Base-by-base conservation (phyloP, 2,797 vertebrate species). In the Sparus aurata region DNA sequence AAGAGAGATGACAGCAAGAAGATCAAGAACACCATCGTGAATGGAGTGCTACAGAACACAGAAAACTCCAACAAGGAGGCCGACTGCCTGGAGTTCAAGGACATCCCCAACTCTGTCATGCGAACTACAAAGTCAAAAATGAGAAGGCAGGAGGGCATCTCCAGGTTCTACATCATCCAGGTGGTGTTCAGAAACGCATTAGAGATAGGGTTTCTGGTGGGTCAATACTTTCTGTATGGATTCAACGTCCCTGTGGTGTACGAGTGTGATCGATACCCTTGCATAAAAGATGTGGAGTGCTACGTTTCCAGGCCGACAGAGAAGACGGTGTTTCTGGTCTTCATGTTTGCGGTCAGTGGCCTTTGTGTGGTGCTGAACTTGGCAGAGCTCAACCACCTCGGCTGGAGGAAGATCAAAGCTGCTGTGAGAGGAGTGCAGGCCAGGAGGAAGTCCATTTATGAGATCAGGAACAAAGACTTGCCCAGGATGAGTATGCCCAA, bases 301-400 rank as follows among this genome's bases (percentile, higher is more conserved):
- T 98, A 98, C 17, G 97, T 98, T 73, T 98, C 97, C 74, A 95
- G 97, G 83, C 97, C 97, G 23, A 98, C 97, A 1, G 97, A 98
- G 92, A 98, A 98, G 94, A 98, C 97, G 0, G 97, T 98, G 49
- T 98, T 98, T 79, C 90, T 98, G 81, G 97, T 98, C 60, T 98
- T 98, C 93, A 98, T 98, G 97, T 98, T 97, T 86, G 97, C 97
- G 0, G 97, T 98, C 86, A 98, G 97, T 76, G 97, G 97, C 79
- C 95, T 98, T 84, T 98, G 97, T 68, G 97, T 98, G 82, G 95
- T 97, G 80, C 95, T 98, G 80, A 98, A 98, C 90, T 90, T 98
- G 92, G 97, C 97, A 17, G 97, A 98, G 94, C 96, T 98, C 85
- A 98, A 98, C 90, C 97, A 98, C 85, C 89, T 98, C 72, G 97